A percentile compares a stretch with the other conserved stretches of the same genome.
Evolutionary conservation across 2,888 invertebrate genomes (phyloP).

Genomic region (Leptogaster cylindrica): DNA sequence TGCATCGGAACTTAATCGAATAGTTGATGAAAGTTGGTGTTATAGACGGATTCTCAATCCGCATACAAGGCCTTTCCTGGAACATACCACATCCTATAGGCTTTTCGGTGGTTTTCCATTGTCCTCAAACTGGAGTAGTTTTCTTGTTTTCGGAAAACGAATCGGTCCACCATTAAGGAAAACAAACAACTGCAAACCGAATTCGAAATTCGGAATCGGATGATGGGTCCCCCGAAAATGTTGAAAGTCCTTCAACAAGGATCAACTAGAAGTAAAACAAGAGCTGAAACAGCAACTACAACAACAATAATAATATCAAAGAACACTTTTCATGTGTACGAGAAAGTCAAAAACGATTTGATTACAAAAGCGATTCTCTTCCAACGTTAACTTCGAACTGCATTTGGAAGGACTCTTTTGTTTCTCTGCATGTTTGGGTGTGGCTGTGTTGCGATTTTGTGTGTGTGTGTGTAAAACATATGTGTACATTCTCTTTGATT

Average conservation of each 20-base stretch:
- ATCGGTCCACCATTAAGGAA: slow-evolving; percentile 6
- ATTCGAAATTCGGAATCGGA: not conserved
- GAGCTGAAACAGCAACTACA: no score
- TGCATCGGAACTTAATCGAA: slow-evolving; percentile 15
- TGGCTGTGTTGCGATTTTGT: no score
- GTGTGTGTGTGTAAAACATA: not conserved
- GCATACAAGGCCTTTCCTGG: not conserved
- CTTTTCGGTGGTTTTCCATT: not conserved
- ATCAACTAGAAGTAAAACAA: not conserved
- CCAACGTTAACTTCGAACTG: slow-evolving; percentile 10
- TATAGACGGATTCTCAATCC: not conserved
- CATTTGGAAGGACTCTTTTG: no score
- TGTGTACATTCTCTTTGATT: slow-evolving; percentile 1
- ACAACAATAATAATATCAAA: slow-evolving; percentile 18
- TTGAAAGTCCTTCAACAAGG: not conserved
- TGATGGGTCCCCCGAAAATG: not conserved
- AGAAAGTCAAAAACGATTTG: slow-evolving; percentile 14
- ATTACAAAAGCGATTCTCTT: slow-evolving; percentile 30
- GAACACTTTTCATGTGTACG: not conserved
- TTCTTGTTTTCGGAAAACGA: slow-evolving; percentile 3
- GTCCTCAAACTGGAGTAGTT: not conserved
- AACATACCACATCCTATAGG: not conserved
- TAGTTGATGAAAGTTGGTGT: slow-evolving; percentile 11
- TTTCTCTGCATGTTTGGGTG: no score
- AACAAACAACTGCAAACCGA: slow-evolving; percentile 20